phyloP scores from a whole-genome alignment of 2,797 vertebrate genomes.

The Masticophis lateralis region DNA sequence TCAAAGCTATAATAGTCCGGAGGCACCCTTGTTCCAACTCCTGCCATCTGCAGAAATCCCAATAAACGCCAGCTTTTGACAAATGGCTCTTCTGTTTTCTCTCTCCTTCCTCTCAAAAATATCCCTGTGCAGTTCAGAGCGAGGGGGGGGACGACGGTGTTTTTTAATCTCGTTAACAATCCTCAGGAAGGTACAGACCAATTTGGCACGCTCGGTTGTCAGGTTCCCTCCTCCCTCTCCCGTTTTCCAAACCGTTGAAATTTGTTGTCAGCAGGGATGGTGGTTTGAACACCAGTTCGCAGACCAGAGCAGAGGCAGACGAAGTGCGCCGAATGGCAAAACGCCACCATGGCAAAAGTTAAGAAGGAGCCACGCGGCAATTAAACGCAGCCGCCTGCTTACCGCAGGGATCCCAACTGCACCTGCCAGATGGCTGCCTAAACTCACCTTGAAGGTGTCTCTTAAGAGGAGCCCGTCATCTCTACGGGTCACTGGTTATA shows the following conservation, averaged over 20 bases:
- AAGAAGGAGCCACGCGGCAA: not conserved
- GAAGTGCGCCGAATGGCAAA: not conserved
- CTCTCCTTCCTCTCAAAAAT: not conserved
- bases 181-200: not conserved
- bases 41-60: not conserved
- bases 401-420: not conserved
- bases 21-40: not conserved
- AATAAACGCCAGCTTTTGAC: not conserved
- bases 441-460: not conserved
- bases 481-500: not conserved
- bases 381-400: not conserved
- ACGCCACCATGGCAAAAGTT: not conserved
- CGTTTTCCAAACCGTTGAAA: not conserved
- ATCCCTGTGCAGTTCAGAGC: too few relatives aligned
- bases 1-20: not conserved
- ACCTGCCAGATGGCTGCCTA: not conserved
- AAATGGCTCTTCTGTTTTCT: not conserved
- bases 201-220: not conserved
- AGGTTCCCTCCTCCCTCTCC: fast-evolving
- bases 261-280: not conserved
- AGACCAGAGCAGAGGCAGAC: not conserved
- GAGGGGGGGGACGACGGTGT: not conserved
- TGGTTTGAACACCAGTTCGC: not conserved
- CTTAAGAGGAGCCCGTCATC: not conserved
- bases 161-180: not conserved